A percentile compares a stretch with the other conserved stretches of the same genome.
phyloP scores from a whole-genome alignment of 2,888 invertebrate genomes.

The Margaritifera margaritifera region DNA sequence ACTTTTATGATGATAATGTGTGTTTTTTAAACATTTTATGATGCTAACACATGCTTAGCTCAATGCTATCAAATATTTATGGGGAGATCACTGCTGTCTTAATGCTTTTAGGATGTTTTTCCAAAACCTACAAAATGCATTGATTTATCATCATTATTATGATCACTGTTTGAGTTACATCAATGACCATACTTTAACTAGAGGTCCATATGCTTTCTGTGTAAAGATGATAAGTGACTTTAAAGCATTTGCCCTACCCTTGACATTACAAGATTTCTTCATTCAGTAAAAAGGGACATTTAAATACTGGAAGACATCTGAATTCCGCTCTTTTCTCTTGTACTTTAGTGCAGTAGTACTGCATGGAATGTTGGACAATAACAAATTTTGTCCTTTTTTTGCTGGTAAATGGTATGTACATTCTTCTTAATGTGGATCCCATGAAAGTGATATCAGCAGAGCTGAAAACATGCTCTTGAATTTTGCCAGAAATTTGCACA shows the following conservation, averaged over 20 bases:
- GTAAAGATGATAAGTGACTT: slow-evolving; percentile 16
- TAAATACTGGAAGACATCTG: slow-evolving; percentile 31
- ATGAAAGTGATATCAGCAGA: slow-evolving; percentile 6
- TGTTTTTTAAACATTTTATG: no score
- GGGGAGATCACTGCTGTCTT: no score
- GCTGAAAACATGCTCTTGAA: slow-evolving; percentile 19
- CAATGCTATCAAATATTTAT: no score
- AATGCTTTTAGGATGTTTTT: slow-evolving; percentile 18
- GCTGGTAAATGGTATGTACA: slow-evolving; percentile 24
- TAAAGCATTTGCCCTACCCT: slow-evolving; percentile 15
- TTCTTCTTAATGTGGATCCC: slow-evolving; percentile 14
- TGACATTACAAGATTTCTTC: slow-evolving; percentile 22
- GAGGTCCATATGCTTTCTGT: slow-evolving; percentile 12
- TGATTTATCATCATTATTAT: slow-evolving; percentile 22
- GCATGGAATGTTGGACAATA: slow-evolving; percentile 17
- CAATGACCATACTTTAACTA: background rate
- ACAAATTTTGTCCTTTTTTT: slow-evolving; percentile 24
- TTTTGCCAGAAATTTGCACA: slow-evolving; percentile 13
- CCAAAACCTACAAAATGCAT: slow-evolving; percentile 19
- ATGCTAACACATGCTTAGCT: no score
- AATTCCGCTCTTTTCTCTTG: slow-evolving; percentile 26
- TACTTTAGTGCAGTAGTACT: slow-evolving; percentile 20
- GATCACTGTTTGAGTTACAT: slow-evolving; percentile 9
- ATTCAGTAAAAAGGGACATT: slow-evolving; percentile 16
- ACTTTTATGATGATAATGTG: no score